These are phyloP conservation scores for Lycorma delicatula DNA, from an alignment of 1,140 invertebrate species.

Conservation along the genomic window DNA sequence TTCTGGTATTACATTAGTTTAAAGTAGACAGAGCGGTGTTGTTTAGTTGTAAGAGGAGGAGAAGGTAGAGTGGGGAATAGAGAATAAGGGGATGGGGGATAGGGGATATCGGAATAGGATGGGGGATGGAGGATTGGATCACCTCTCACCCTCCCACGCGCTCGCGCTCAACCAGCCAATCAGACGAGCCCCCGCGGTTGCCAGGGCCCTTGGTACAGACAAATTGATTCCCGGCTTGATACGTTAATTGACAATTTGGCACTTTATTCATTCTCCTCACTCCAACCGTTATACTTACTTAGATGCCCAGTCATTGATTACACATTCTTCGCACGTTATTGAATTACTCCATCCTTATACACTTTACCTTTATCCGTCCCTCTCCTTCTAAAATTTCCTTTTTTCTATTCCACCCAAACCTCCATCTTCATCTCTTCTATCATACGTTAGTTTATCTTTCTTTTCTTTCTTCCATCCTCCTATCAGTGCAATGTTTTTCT, in stretches of 20 bases:
- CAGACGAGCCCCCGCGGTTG: neutral
- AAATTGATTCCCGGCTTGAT: conserved; percentile 17
- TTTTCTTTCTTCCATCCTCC: neutral
- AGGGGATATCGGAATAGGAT: neutral
- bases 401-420: no score
- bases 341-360: neutral
- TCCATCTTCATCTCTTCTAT: no score
- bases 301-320: no score
- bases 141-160: neutral
- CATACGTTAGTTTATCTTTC: neutral
- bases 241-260: conserved; percentile 16
- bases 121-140: neutral
- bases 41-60: no score
- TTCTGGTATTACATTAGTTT: no score
- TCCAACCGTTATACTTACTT: no score
- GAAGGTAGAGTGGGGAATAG: no score
- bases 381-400: no score
- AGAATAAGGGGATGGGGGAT: no score
- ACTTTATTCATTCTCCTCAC: neutral
- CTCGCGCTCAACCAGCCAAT: neutral
- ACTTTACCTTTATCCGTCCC: neutral
- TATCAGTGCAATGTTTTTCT: neutral
- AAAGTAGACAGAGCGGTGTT: no score
- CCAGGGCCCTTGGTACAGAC: conserved; percentile 1
- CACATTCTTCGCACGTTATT: no score